Evolutionary conservation across 2,888 invertebrate species (phyloP), one percentile per base, ranked within the genome.

Genomic region (Odontocerum albicorne): DNA sequence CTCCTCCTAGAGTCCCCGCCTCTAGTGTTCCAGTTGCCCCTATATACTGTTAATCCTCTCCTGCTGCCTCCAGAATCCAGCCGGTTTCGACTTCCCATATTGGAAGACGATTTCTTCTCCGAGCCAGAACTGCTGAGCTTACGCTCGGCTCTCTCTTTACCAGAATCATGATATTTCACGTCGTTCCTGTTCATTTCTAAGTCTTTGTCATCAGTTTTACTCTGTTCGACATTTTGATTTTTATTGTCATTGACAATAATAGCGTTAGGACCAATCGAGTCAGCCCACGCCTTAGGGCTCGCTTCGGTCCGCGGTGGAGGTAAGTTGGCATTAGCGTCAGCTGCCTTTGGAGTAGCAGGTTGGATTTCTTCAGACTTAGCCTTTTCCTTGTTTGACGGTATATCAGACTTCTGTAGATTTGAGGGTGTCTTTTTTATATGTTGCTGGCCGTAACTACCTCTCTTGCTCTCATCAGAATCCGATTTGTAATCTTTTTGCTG

Each of bases 401-500:
- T 59, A 55, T 66, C 65, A 6, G 66, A 65, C 32, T 66, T 66
- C 17, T 56, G 50, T 50, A 64, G 65, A 43, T 65, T 66, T 2
- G 57, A 43, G 16, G 68, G 63, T 46, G 63, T 42, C 27, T 63
- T 62, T 49, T 67, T 60, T 7, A 27, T 20, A 31, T 51, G 59
- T 35, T 55, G 56, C 21, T 60, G 53, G 2, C 27, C 46, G 31
- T 54, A 51, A 20, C 39, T 49, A n/a, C 65, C 43, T 65, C 65
- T 6, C 70, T 70, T 49, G 61, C 57, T 39, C 63, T 64, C 7
- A 62, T 67, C n/a, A 77, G 72, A 62, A 80, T 81, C 57, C 79
- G 62, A 60, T 78, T 79, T 2, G 76, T 80, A 52, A 80, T 66
- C 61, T 70, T 75, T 15, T 69, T 83, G 82, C 13, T 81, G 81